phyloP scores from a whole-genome alignment of 2,113 vertebrate genomes.

The Poicephalus gulielmi region DNA sequence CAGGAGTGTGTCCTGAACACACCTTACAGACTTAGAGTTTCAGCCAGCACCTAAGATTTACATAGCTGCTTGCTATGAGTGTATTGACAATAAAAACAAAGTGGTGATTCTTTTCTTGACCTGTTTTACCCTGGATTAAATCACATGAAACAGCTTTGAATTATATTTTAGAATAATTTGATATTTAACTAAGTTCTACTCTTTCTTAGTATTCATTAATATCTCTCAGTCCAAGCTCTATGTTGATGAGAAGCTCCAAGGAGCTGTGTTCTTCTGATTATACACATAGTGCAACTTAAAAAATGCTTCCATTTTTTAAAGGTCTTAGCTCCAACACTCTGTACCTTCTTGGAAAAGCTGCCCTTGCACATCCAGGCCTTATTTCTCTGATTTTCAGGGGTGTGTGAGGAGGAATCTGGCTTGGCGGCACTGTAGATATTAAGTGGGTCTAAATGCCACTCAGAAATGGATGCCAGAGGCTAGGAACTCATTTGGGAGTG shows the following conservation, averaged over 20 bases:
- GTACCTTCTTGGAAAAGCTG: not conserved
- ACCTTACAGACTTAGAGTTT: not conserved
- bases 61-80: not conserved
- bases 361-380: not conserved
- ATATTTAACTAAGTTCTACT: not conserved
- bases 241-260: not conserved
- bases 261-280: not conserved
- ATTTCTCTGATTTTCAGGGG: not conserved
- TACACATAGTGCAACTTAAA: not conserved
- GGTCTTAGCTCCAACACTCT: not conserved
- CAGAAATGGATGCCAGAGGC: not conserved
- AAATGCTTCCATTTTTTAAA: not conserved
- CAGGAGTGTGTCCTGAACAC: not conserved
- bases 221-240: not conserved
- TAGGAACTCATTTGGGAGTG: not conserved
- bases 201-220: not conserved
- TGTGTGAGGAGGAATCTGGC: not conserved
- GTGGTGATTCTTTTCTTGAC: not conserved
- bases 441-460: not conserved
- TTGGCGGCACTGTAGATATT: not conserved
- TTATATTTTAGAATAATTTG: not conserved
- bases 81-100: not conserved
- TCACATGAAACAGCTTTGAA: not conserved
- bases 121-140: not conserved
- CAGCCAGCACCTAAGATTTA: not conserved